Conservation (phyloP, 2,113 vertebrate species). For the Mormoops blainvillei region DNA sequence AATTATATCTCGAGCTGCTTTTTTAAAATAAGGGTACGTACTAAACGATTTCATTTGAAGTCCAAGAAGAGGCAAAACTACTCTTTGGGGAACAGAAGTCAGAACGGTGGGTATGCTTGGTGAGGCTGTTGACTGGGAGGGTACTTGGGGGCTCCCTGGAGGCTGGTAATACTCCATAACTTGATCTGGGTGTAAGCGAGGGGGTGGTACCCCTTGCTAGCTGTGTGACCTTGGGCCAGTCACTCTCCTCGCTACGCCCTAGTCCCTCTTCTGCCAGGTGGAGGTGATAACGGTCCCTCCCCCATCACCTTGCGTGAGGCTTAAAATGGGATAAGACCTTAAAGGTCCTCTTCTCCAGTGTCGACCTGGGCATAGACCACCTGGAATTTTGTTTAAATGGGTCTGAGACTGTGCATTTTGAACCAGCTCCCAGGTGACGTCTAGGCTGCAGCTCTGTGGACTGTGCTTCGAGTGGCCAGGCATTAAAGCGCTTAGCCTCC, state of each 20-base stretch:
- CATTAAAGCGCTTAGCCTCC: accelerated
- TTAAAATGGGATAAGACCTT: neutral
- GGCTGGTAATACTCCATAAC: neutral
- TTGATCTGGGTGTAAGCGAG: neutral
- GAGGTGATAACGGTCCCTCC: too few relatives aligned
- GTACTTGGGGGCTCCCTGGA: accelerated
- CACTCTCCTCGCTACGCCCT: neutral
- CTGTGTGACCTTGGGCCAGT: neutral
- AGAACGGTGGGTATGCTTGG: neutral
- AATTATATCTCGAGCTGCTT: neutral
- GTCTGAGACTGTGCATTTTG: neutral
- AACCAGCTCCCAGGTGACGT: accelerated
- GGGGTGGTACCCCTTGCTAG: neutral
- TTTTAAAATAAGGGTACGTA: too few relatives aligned
- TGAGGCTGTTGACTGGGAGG: neutral
- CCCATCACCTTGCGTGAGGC: neutral
- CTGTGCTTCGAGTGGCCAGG: neutral
- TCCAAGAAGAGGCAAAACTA: neutral
- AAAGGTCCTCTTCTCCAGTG: neutral
- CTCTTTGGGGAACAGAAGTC: neutral
- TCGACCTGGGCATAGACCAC: neutral
- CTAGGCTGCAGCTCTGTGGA: neutral
- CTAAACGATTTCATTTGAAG: neutral
- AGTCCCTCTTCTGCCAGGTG: too few relatives aligned
- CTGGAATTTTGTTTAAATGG: neutral